Evolutionary conservation across 2,113 vertebrate genomes (phyloP).

Genomic region (Lucifuga dentata): DNA sequence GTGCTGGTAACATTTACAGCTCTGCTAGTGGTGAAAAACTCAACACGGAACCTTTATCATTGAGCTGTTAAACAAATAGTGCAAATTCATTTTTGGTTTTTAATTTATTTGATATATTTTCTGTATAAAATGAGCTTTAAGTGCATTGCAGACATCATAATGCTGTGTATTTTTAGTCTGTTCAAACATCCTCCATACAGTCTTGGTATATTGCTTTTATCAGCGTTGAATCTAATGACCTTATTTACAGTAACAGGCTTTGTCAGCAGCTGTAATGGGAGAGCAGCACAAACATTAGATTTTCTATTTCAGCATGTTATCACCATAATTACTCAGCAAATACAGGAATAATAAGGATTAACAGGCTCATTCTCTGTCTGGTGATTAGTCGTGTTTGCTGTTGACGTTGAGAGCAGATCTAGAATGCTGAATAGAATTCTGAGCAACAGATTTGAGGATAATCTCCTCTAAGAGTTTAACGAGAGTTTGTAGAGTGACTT

Average conservation of each 20-base stretch:
- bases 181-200: no score
- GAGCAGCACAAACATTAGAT: not conserved
- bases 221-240: not conserved
- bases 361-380: constrained; percentile 35
- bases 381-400: constrained; percentile 60
- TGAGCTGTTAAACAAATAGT: no score
- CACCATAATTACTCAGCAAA: constrained; percentile 42
- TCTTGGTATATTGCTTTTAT: no score
- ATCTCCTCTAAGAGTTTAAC: constrained; percentile 65
- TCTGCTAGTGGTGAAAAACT: no score
- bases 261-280: not conserved
- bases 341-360: constrained; percentile 54
- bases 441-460: constrained; percentile 66
- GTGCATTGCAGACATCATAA: no score
- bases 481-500: constrained; percentile 56
- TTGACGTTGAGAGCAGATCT: constrained; percentile 40
- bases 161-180: no score
- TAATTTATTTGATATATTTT: no score
- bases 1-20: no score
- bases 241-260: not conserved
- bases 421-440: constrained; percentile 48
- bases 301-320: not conserved
- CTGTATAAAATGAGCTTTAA: no score
- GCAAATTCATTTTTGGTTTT: no score
- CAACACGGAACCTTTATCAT: no score